These are phyloP conservation scores for Pentalonia nigronervosa DNA, from an alignment of 1,140 invertebrate genomes.

Conservation along the genomic window DNA sequence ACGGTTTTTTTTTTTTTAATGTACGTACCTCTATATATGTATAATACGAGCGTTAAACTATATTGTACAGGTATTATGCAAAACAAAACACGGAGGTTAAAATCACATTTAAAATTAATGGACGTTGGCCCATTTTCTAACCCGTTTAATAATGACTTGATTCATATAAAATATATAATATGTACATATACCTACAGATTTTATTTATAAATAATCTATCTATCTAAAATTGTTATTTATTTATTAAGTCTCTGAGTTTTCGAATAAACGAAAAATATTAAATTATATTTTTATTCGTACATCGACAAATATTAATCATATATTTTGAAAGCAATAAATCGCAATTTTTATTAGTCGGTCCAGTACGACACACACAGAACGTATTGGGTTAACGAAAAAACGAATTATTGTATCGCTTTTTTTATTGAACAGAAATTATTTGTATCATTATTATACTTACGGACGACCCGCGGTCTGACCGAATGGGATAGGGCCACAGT, in stretches of 20 bases:
- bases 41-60: not conserved
- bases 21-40: no score
- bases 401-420: not conserved
- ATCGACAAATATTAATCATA: not conserved
- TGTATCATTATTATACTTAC: not conserved
- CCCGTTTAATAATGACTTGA: not conserved
- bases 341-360: not conserved
- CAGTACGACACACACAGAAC: not conserved
- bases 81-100: not conserved
- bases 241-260: not conserved
- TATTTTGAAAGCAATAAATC: not conserved
- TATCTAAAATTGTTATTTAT: not conserved
- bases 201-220: not conserved
- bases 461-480: not conserved
- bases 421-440: not conserved
- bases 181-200: not conserved
- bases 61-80: not conserved
- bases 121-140: not conserved
- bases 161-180: slow-evolving; percentile 2
- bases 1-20: no score
- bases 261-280: not conserved
- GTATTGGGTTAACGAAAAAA: not conserved
- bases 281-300: not conserved
- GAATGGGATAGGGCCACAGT: no score
- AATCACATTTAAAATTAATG: not conserved